Evolutionary conservation across 2,797 vertebrate genomes (phyloP).

Genomic region (Pseudotriccus pelzelni): DNA sequence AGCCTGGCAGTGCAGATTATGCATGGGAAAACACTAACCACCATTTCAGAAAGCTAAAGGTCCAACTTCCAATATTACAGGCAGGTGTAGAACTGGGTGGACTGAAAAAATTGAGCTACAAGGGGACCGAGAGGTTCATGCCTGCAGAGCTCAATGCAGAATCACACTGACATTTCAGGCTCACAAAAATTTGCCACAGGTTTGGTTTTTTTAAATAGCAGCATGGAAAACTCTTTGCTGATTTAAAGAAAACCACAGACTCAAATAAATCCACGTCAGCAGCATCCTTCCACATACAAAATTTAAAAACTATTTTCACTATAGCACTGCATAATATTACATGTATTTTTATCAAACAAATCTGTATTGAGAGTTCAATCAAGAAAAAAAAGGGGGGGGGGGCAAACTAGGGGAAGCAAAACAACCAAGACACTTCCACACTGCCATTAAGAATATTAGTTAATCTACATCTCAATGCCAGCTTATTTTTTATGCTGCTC

Average conservation of each 20-base stretch:
- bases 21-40: neutral
- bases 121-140: neutral
- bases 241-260: neutral
- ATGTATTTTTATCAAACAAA: neutral
- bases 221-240: neutral
- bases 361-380: neutral
- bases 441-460: neutral
- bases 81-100: neutral
- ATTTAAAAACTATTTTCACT: neutral
- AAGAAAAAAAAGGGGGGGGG: neutral
- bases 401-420: neutral
- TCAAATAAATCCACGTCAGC: neutral
- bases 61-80: neutral
- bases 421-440: neutral
- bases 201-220: neutral
- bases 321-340: neutral
- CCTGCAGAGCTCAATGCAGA: neutral
- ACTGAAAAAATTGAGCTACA: accelerated
- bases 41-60: neutral
- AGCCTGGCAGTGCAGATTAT: neutral
- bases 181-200: neutral
- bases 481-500: neutral
- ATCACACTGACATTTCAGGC: neutral
- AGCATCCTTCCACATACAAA: neutral
- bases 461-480: neutral